These are phyloP conservation scores for Macroramphosus scolopax DNA, from an alignment of 2,797 vertebrate species.

Conservation along the genomic window DNA sequence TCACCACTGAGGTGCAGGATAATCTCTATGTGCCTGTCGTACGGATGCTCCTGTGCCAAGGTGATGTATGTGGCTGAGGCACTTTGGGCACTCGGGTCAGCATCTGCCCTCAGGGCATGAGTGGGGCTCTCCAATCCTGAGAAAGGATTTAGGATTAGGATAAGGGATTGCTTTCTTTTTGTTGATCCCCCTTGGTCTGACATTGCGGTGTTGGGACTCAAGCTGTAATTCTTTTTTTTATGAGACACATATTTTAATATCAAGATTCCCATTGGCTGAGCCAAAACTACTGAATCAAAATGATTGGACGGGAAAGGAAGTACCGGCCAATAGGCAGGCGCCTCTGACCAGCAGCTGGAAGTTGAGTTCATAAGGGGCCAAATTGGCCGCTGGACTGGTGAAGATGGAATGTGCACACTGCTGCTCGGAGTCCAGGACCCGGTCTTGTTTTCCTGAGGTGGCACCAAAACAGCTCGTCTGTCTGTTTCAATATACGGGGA, in stretches of 20 bases:
- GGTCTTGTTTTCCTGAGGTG: conserved; percentile 75
- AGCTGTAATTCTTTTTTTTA: too few relatives aligned
- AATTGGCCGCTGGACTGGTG: conserved; percentile 82
- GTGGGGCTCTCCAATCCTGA: conserved; percentile 94
- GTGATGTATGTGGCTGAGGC: conserved; percentile 92
- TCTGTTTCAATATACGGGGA: conserved; percentile 66
- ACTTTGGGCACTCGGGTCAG: conserved; percentile 89
- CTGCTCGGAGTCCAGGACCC: conserved; percentile 61
- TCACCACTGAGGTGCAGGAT: conserved; percentile 93
- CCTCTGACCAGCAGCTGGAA: conserved; percentile 96
- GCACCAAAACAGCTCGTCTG: conserved; percentile 89
- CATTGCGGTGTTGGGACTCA: too few relatives aligned
- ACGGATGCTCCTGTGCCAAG: conserved; percentile 88
- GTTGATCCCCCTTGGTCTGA: neutral
- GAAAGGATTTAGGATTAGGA: conserved; percentile 1
- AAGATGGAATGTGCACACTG: conserved; percentile 81
- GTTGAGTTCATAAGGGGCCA: conserved; percentile 88
- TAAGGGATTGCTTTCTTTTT: neutral
- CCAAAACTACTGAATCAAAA: conserved; percentile 21
- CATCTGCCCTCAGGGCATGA: conserved; percentile 89
- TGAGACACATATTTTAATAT: too few relatives aligned
- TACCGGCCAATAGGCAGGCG: conserved; percentile 94
- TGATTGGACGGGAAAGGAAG: conserved; percentile 8
- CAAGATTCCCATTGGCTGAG: too few relatives aligned
- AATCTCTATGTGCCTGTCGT: conserved; percentile 90